Percentiles rank a stretch among this genome's conserved stretches.
Evolutionary conservation across 2,113 vertebrate species (phyloP).

Genomic region (Butorides virescens): DNA sequence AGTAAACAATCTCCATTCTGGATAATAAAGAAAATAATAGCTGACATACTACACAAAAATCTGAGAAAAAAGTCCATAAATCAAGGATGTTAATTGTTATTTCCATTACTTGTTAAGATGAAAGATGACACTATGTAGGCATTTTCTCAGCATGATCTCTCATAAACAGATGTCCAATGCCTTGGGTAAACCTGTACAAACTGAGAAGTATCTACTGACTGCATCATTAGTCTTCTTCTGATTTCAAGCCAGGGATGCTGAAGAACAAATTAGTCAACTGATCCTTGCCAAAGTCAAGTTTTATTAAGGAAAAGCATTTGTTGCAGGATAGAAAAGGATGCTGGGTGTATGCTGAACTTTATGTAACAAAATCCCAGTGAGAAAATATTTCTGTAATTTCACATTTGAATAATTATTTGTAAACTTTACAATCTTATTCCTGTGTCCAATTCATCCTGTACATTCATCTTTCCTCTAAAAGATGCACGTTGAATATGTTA

Average conservation of each 20-base stretch:
- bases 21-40: constrained; percentile 22
- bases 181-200: constrained; percentile 63
- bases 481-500: neutral
- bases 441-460: neutral
- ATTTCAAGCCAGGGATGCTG: constrained; percentile 55
- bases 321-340: neutral
- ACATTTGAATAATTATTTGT: neutral
- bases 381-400: neutral
- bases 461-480: neutral
- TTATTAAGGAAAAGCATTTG: constrained; percentile 41
- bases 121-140: constrained; percentile 48
- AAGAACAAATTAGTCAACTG: constrained; percentile 62
- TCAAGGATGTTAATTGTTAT: constrained; percentile 49
- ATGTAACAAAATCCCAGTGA: neutral
- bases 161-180: constrained; percentile 64
- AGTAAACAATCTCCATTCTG: neutral
- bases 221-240: constrained; percentile 56
- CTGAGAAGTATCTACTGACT: constrained; percentile 46
- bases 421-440: neutral
- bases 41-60: neutral
- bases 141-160: constrained; percentile 48
- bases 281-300: constrained; percentile 33
- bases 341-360: neutral
- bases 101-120: constrained; percentile 60
- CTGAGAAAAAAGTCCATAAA: constrained; percentile 22